Percentiles rank a stretch among this genome's conserved stretches.
Evolutionary conservation across 2,888 invertebrate species (phyloP).

Genomic region (Fragum sueziense): DNA sequence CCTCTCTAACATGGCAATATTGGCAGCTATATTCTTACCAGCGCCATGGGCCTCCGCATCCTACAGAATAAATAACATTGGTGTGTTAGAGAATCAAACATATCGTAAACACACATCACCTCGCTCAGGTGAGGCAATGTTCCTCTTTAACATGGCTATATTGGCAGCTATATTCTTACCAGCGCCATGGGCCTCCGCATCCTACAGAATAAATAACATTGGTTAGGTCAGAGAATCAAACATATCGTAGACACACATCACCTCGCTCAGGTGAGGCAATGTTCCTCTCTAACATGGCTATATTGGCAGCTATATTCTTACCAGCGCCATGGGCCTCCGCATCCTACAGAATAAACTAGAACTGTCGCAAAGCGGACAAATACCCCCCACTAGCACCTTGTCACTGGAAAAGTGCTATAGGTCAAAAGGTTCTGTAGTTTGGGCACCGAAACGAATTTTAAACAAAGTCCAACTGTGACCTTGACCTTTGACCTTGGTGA

Average conservation of each 20-base stretch:
- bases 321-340: slow-evolving; percentile 81
- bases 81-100: no score
- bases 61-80: slow-evolving; percentile 60
- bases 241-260: slow-evolving; percentile 77
- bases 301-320: slow-evolving; percentile 79
- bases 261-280: slow-evolving; percentile 70
- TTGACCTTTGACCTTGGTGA: no score
- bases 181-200: slow-evolving; percentile 81
- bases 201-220: slow-evolving; percentile 66
- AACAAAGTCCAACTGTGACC: no score
- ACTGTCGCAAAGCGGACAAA: no score
- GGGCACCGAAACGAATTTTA: no score
- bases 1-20: slow-evolving; percentile 80
- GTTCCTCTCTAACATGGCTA: slow-evolving; percentile 80
- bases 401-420: no score
- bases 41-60: slow-evolving; percentile 82
- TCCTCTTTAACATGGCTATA: slow-evolving; percentile 80
- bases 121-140: slow-evolving; percentile 67
- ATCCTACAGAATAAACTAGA: slow-evolving; percentile 74
- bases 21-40: slow-evolving; percentile 79
- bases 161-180: slow-evolving; percentile 79
- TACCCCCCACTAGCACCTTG: no score
- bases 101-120: slow-evolving; percentile 79
- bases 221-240: no score
- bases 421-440: no score